phyloP scores from a whole-genome alignment of 2,113 vertebrate genomes.

The Sardina pilchardus region DNA sequence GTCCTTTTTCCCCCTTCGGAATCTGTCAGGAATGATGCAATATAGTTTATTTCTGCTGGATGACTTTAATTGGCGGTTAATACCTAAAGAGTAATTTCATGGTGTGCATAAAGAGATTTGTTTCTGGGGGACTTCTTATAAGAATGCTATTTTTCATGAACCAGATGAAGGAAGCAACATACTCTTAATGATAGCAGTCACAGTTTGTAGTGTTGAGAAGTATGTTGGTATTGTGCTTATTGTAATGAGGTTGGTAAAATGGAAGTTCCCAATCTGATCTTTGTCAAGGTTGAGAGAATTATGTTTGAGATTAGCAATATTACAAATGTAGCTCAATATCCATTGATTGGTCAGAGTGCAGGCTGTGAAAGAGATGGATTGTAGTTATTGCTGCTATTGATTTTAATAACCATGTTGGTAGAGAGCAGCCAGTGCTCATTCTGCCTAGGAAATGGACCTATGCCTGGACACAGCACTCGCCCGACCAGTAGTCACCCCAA shows the following conservation, averaged over 20 bases:
- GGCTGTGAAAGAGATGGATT: slow-evolving; percentile 66
- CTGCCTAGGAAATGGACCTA: slow-evolving; percentile 19
- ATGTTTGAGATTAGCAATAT: slow-evolving; percentile 66
- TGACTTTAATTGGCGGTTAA: too few relatives aligned
- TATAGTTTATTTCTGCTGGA: too few relatives aligned
- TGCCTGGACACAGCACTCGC: neutral
- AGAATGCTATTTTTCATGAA: too few relatives aligned
- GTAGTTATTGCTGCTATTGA: slow-evolving; percentile 74
- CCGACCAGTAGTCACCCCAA: neutral
- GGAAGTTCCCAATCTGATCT: neutral
- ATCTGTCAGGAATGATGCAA: too few relatives aligned
- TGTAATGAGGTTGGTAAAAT: neutral
- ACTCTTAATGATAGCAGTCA: neutral
- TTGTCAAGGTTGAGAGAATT: slow-evolving; percentile 44
- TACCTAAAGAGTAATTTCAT: too few relatives aligned
- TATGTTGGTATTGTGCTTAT: neutral
- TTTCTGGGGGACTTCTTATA: too few relatives aligned
- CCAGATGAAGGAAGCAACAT: too few relatives aligned
- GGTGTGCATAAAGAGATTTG: too few relatives aligned
- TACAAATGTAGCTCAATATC: slow-evolving; percentile 71
- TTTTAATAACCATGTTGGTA: slow-evolving; percentile 71
- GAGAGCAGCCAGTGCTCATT: slow-evolving; percentile 46
- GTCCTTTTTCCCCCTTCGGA: too few relatives aligned
- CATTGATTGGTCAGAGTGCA: slow-evolving; percentile 54
- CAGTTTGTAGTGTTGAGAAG: neutral